phyloP scores from a whole-genome alignment of 2,113 vertebrate species.

The Pycnonotus jocosus region DNA sequence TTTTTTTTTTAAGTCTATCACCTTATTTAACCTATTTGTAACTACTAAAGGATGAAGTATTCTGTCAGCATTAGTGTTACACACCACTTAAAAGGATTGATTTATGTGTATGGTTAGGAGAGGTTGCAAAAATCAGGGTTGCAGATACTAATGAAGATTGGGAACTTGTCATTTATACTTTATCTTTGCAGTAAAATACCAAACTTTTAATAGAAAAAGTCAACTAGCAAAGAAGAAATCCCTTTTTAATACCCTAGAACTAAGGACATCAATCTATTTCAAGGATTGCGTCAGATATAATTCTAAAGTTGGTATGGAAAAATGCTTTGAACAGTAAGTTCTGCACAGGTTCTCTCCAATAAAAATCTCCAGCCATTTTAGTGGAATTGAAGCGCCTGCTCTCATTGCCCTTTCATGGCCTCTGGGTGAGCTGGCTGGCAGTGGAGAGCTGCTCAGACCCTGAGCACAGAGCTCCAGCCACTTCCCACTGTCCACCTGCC shows the following conservation, averaged over 20 bases:
- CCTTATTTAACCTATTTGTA: neutral
- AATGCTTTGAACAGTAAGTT: neutral
- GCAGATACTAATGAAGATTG: neutral
- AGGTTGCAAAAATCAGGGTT: neutral
- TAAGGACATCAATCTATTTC: neutral
- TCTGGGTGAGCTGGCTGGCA: neutral
- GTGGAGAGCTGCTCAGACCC: rapidly evolving
- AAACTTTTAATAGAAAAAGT: neutral
- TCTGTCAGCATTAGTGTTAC: neutral
- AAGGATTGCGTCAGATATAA: neutral
- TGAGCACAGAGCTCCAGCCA: rapidly evolving
- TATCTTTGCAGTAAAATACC: neutral
- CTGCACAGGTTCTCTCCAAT: neutral
- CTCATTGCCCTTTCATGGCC: rapidly evolving
- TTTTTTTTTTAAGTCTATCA: neutral
- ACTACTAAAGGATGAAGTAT: neutral
- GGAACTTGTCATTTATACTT: neutral
- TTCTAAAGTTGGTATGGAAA: neutral
- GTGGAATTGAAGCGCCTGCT: rapidly evolving
- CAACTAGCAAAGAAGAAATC: neutral
- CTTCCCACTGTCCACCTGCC: rapidly evolving
- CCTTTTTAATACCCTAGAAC: neutral
- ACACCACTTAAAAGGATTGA: neutral
- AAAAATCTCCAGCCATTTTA: too few species aligned
- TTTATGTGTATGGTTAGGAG: neutral